Percentiles rank a stretch among this genome's conserved stretches.
These are phyloP conservation scores for Dipodomys stephensi DNA, from an alignment of 2,113 vertebrate genomes.

Conservation along the genomic window DNA sequence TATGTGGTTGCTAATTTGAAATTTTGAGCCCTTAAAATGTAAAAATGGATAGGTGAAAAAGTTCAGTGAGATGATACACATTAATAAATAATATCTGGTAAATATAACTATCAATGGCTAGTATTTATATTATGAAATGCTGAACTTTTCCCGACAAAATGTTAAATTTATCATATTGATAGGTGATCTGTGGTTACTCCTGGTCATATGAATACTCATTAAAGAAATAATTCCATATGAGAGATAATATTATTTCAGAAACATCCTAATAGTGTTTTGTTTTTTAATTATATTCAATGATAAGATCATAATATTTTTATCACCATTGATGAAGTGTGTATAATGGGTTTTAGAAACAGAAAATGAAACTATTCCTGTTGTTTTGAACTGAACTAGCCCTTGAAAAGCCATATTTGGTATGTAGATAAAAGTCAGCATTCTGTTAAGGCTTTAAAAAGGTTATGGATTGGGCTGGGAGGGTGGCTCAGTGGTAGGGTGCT, in stretches of 20 bases:
- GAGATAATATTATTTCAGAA: neutral
- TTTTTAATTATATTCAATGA: neutral
- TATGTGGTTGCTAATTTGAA: neutral
- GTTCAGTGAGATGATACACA: neutral
- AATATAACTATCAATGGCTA: neutral
- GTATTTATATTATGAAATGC: neutral
- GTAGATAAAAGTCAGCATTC: neutral
- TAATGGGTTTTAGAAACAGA: neutral
- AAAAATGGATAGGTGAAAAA: neutral
- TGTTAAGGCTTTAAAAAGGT: neutral
- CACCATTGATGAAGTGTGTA: neutral
- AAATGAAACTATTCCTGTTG: neutral
- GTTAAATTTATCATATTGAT: neutral
- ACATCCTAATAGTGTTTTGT: neutral
- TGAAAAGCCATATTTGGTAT: conserved; percentile 21
- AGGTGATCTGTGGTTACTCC: neutral
- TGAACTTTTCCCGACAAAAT: conserved; percentile 3
- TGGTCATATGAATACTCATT: neutral
- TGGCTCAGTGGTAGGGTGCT: too few species aligned
- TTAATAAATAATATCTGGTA: neutral
- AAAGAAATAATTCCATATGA: neutral
- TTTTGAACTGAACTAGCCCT: neutral
- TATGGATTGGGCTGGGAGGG: neutral
- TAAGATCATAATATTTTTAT: neutral
- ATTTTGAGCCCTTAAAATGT: neutral